Base-by-base conservation (phyloP, 1,140 invertebrate genomes). In the Eufriesea mexicana region DNA sequence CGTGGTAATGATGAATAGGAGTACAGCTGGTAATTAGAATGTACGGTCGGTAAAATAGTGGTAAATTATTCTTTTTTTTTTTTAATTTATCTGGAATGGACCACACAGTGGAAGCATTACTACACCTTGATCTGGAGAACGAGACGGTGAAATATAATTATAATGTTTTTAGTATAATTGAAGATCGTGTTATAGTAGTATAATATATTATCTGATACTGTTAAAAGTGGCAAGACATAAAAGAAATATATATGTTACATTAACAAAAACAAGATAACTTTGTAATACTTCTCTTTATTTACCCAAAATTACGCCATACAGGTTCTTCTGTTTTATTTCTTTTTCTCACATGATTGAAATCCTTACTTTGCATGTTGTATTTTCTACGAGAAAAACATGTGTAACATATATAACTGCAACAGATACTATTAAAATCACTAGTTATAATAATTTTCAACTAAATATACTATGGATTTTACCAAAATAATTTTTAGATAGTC, bases 281-380 rank as follows among this genome's bases (percentile, higher is more conserved):
- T 76, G 51, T 28, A 67, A 45, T 42, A 28, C 14, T 82, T 47
- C 25, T 67, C 79, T 82, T 82, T 82, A 82, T 82, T 82, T 82
- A 68, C 62, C 62, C 76, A 82, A 82, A 82, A 47, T 55, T 35
- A 76, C 49, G 25, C 45, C 42, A 54, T 81, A 82, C 79, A 82
- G 61, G 68, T 42, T 35, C 16, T 80, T 28, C 55, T 64, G 35
- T n/a, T 42, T n/a, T 5, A 16, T 68, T 68, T 68, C 18, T 57
- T n/a, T 51, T 20, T 51, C 23, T 77, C 23, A 14, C 10, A 77
- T 45, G 23, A n/a, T 35, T 25, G n/a, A 61, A 45, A 18, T 62
- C 49, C 54, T 62, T 49, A n/a, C 35, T 76, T 64, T 25, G 74
- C n/a, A 42, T 49, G 28, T 67, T 79, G 12, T 16, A 42, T 49